Percentiles rank a stretch among this genome's conserved stretches.
Conservation (phyloP, 35 echinoderm and acorn worm species). For the Chiridota heheva region DNA sequence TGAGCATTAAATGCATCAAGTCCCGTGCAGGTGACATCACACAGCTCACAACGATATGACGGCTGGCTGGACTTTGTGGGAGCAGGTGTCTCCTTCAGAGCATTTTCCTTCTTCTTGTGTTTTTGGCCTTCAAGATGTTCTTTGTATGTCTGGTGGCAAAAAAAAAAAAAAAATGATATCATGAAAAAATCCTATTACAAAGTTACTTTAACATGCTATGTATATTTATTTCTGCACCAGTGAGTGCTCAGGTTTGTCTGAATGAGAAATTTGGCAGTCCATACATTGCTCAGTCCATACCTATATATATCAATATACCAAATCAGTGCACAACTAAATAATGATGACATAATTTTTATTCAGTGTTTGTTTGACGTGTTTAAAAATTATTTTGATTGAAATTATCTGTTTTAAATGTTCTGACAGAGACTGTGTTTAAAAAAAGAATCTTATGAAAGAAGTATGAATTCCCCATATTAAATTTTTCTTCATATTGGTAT, state of each 20-base stretch:
- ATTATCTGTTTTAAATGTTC: too few species aligned
- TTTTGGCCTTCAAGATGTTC: conserved; percentile 98
- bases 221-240: not conserved
- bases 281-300: too few species aligned
- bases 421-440: too few species aligned
- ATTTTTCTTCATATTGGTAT: too few species aligned
- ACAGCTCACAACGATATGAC: conserved; percentile 87
- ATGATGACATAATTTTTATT: too few species aligned
- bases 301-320: too few species aligned
- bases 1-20: conserved; percentile 96
- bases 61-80: conserved; percentile 55
- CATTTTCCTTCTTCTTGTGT: conserved; percentile 97
- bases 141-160: conserved; percentile 78
- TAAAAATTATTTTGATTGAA: too few species aligned
- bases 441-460: too few species aligned
- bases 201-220: not conserved
- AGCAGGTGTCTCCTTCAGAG: conserved; percentile 50
- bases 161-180: not conserved
- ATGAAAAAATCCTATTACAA: not conserved
- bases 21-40: conserved; percentile 96
- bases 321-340: too few species aligned
- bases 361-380: too few species aligned
- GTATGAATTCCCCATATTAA: too few species aligned
- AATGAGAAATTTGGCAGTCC: too few species aligned
- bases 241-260: not conserved